These are phyloP conservation scores for Sebastes fasciatus DNA, from an alignment of 2,113 vertebrate genomes.

Conservation along the genomic window DNA sequence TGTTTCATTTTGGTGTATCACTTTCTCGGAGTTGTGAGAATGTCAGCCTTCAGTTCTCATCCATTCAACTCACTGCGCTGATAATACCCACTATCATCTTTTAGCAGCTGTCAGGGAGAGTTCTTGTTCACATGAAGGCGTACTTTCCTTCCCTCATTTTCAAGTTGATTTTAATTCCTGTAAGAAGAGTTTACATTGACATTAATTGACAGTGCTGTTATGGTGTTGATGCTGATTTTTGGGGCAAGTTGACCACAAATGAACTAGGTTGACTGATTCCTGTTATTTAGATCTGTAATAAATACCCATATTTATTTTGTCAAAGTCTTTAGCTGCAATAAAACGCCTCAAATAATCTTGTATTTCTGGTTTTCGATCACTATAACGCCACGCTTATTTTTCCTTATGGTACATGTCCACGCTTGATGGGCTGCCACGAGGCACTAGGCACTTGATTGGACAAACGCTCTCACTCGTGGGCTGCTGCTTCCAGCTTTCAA, in stretches of 20 bases:
- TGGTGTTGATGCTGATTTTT: background rate
- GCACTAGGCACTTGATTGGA: no score
- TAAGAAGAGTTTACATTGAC: background rate
- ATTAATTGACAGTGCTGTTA: background rate
- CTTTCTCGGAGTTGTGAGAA: slow-evolving; percentile 13
- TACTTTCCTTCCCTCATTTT: background rate
- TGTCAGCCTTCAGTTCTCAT: background rate
- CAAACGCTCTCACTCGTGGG: no score
- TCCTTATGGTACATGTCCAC: background rate
- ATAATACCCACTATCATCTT: background rate
- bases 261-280: background rate
- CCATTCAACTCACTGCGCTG: background rate
- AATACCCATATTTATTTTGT: background rate
- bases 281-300: background rate
- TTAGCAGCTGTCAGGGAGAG: background rate
- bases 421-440: no score
- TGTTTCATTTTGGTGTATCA: slow-evolving; percentile 12
- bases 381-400: background rate
- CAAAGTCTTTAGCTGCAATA: background rate
- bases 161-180: background rate
- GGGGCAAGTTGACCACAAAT: background rate
- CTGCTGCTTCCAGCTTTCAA: no score
- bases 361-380: background rate
- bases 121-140: background rate
- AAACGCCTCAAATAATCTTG: background rate